Percentiles rank a stretch among this genome's conserved stretches.
Evolutionary conservation across 2,888 invertebrate genomes (phyloP).

Genomic region (Eupithecia insigniata): DNA sequence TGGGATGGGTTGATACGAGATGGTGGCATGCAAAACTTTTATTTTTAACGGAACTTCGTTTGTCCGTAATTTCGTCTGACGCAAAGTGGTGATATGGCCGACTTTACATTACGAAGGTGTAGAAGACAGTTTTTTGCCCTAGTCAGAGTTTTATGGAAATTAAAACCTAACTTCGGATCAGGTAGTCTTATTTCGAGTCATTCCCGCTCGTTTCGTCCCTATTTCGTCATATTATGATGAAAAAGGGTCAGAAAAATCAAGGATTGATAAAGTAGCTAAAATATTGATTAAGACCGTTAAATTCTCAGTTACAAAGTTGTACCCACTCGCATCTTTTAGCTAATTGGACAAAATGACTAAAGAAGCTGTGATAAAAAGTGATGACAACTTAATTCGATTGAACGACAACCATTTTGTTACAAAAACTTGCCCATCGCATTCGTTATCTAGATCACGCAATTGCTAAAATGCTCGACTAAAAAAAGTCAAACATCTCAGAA

Average conservation of each 20-base stretch:
- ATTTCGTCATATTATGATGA: too few species aligned
- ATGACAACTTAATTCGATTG: background rate
- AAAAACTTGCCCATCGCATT: conserved; percentile 1
- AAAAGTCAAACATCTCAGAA: conserved; percentile 53
- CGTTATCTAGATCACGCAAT: conserved; percentile 31
- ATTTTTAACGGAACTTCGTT: background rate
- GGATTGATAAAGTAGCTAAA: too few species aligned
- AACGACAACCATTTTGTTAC: background rate
- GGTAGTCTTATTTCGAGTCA: too few species aligned
- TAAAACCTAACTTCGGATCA: background rate
- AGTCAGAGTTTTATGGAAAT: background rate
- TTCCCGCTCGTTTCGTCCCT: too few species aligned
- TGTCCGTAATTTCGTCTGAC: background rate
- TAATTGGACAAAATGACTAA: background rate
- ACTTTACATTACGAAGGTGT: background rate
- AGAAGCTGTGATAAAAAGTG: background rate
- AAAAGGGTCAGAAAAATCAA: too few species aligned
- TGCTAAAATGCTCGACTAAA: conserved; percentile 47
- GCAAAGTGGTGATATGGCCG: background rate
- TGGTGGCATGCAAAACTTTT: conserved; percentile 2
- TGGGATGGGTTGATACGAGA: conserved; percentile 51
- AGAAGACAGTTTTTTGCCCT: background rate
- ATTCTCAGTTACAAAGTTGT: background rate
- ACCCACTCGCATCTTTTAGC: background rate
- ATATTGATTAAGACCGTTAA: background rate